A percentile compares a stretch with the other conserved stretches of the same genome.
These are phyloP conservation scores for Drosophila bunnanda DNA, from an alignment of 2,888 invertebrate genomes.

Conservation along the genomic window DNA sequence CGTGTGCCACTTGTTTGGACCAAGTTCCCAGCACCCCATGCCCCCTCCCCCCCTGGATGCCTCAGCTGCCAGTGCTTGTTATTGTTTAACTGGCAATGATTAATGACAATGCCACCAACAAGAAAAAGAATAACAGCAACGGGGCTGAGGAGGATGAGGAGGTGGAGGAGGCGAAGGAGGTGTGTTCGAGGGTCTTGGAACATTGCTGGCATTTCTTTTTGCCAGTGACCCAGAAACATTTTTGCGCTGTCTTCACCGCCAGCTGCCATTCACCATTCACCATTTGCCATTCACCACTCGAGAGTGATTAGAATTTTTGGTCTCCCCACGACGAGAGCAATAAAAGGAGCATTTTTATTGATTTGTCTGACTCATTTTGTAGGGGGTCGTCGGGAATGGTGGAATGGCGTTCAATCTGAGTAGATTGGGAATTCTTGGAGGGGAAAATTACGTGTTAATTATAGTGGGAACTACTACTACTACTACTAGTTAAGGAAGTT, in stretches of 20 bases:
- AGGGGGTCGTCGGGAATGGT: background rate
- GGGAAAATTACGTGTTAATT: background rate
- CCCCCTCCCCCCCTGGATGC: background rate
- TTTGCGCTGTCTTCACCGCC: conserved; percentile 34
- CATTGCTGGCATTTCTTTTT: conserved; percentile 61
- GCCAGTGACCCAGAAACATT: conserved; percentile 72
- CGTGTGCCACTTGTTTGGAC: conserved; percentile 53
- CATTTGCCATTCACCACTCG: conserved; percentile 15
- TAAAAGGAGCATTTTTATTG: conserved; percentile 25
- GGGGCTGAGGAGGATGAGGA: background rate
- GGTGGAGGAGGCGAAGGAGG: conserved; percentile 17
- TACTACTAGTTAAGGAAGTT: background rate
- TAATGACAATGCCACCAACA: conserved; percentile 58
- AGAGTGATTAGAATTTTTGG: conserved; percentile 46
- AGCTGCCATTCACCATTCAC: conserved; percentile 19
- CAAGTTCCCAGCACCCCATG: conserved; percentile 30
- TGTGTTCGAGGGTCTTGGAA: conserved; percentile 46
- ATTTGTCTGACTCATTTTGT: conserved; percentile 38
- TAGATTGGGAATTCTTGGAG: background rate
- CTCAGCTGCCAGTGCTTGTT: conserved; percentile 49
- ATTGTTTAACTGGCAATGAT: conserved; percentile 76
- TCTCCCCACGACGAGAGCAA: background rate
- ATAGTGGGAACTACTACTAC: no score
- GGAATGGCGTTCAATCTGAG: conserved; percentile 12
- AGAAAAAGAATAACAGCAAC: conserved; percentile 8